phyloP scores from a whole-genome alignment of 1,140 invertebrate species.

The Coptotermes formosanus region DNA sequence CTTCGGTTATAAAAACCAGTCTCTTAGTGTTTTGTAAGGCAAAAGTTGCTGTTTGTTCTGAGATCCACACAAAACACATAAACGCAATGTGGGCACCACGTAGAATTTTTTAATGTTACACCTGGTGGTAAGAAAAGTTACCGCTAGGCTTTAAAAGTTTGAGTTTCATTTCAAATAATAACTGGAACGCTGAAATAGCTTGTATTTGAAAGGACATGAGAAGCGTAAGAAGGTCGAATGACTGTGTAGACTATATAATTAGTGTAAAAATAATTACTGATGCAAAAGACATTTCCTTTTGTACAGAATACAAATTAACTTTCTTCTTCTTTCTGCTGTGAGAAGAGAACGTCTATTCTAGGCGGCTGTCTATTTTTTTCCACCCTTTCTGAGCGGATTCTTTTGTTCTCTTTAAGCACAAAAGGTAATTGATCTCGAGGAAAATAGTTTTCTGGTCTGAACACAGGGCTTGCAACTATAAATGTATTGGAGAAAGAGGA shows the following conservation, averaged over 20 bases:
- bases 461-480: neutral
- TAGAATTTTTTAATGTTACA: no score
- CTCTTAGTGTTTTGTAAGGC: no score
- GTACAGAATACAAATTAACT: constrained; percentile 9
- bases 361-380: neutral
- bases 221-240: neutral
- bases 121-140: no score
- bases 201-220: no score
- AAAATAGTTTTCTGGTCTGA: neutral
- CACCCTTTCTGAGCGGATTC: neutral
- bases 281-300: neutral
- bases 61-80: no score
- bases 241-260: neutral
- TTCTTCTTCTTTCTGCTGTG: neutral
- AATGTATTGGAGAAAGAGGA: neutral
- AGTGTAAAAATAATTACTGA: neutral
- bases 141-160: no score
- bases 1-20: no score
- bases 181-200: no score
- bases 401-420: constrained; percentile 14
- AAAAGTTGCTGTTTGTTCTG: no score
- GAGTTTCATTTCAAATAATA: no score
- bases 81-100: no score
- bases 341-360: neutral
- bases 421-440: constrained; percentile 9